Evolutionary conservation across 2,797 vertebrate species (phyloP), one percentile per base, ranked within the genome.

Genomic region (Rhinella marina): DNA sequence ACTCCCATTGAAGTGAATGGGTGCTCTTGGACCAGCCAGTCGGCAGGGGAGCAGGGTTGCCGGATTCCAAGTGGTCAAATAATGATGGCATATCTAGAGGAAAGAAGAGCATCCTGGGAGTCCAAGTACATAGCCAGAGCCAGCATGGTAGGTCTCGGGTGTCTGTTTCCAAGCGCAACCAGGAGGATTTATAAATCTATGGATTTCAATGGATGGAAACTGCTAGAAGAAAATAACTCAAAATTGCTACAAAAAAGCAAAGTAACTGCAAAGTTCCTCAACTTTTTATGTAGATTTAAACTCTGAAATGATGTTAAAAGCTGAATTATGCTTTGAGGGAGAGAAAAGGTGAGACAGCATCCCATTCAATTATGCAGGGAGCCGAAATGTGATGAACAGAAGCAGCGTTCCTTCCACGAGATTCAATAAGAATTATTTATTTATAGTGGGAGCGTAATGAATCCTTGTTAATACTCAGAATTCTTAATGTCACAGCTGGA

Each of bases 381-480:
- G 52, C 62, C 11, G 32, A 85, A 50, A 81, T 19, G 23, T 84
- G 82, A 80, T 75, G 56, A 88, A 81, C 66, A 56, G 77, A 41
- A 41, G 19, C 25, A 12, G 62, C 16, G 54, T 81, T 88, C 54
- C 50, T 59, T 72, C 61, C 72, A 73, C 56, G 54, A 73, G 82
- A 84, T 88, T 85, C 82, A 88, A 88, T 85, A 81, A 62, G 87
- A 85, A 88, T 88, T 81, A 85, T 88, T 88, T 88, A 88, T 88
- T 88, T 85, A 88, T 88, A 70, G 81, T 70, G 66, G 32, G 56
- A 80, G 72, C 84, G 62, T 84, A 81, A 88, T 84, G 82, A 84
- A 84, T 85, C 62, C 54, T 61, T 88, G 82, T 80, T 89, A 89
- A 89, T 86, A 77, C 52, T 23, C 79, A 78, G 79, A 82, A 89